These are phyloP conservation scores for Cryptus viduatorius DNA, from an alignment of 2,888 invertebrate species.

Conservation along the genomic window DNA sequence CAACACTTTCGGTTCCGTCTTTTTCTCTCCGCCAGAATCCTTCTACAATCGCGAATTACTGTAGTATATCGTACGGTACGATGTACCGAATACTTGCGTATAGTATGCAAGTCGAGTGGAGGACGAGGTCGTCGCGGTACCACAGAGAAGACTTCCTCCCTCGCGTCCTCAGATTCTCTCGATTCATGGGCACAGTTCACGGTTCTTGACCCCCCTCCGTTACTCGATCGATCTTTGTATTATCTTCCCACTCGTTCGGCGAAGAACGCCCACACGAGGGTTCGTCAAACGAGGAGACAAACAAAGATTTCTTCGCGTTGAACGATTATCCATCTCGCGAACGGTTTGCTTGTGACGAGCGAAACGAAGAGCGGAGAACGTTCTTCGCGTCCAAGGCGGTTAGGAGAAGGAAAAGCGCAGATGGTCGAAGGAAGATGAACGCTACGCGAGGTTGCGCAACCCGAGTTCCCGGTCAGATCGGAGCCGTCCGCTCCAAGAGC, in stretches of 20 bases:
- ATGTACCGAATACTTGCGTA: neutral
- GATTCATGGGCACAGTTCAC: neutral
- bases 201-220: neutral
- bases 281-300: neutral
- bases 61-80: no score
- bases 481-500: neutral
- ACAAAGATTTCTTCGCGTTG: neutral
- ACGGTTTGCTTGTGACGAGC: neutral
- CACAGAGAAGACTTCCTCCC: neutral
- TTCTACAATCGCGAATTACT: no score
- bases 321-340: no score
- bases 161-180: neutral
- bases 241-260: slow-evolving; percentile 1
- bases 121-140: neutral
- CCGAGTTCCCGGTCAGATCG: slow-evolving; percentile 18
- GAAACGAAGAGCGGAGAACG: neutral
- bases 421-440: neutral
- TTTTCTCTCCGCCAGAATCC: no score
- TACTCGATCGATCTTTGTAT: neutral
- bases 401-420: neutral
- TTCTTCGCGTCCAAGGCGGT: neutral
- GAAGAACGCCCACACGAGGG: neutral
- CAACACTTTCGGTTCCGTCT: no score
- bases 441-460: slow-evolving; percentile 50
- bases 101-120: neutral